Evolutionary conservation across 53 echinoderm and acorn worm species (phyloP), one percentile per base, ranked within the genome.

Genomic region (Echinometra lucunter): DNA sequence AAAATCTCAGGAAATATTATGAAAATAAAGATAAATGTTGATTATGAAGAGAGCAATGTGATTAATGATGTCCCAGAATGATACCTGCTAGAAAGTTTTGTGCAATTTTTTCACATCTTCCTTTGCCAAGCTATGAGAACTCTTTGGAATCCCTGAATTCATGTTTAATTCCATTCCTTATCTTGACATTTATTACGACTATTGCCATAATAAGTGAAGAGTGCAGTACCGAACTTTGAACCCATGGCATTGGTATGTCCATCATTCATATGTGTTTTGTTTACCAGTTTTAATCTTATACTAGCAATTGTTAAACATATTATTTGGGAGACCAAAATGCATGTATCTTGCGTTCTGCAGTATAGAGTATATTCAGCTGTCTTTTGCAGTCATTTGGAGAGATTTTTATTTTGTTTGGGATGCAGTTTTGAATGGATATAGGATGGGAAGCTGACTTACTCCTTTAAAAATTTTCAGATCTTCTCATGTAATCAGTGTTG

Each of bases 41-140:
- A 78, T 72, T 72, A 34, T 72, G 21, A 21, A 21, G 16, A 21
- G 32, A 10, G 11, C 40, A 1, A 15, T 18, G 78, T 42, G 4
- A 78, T n/a, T 4, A 53, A 13, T 9, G 53, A 53, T 53, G 1
- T 53, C 13, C 49, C 2, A 85, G 1, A 16, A 85, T n/a, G 12
- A n/a, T n/a, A n/a, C n/a, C n/a, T n/a, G n/a, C n/a, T n/a, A n/a
- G 85, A 21, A 85, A 81, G 38, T 49, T 28, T 47, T 28, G 28
- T 85, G 85, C 85, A 85, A 85, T 85, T 85, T 28, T 49, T 4
- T 81, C 32, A 13, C 35, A 72, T 72, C 72, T 72, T n/a, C n/a
- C n/a, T n/a, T 72, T 72, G 13, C 72, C 35, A 9, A 30, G 53
- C 53, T 72, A 32, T n/a, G n/a, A n/a, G n/a, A n/a, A n/a, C n/a